Evolutionary conservation across 2,797 vertebrate genomes (phyloP).

Genomic region (Poeciliopsis gracilis): DNA sequence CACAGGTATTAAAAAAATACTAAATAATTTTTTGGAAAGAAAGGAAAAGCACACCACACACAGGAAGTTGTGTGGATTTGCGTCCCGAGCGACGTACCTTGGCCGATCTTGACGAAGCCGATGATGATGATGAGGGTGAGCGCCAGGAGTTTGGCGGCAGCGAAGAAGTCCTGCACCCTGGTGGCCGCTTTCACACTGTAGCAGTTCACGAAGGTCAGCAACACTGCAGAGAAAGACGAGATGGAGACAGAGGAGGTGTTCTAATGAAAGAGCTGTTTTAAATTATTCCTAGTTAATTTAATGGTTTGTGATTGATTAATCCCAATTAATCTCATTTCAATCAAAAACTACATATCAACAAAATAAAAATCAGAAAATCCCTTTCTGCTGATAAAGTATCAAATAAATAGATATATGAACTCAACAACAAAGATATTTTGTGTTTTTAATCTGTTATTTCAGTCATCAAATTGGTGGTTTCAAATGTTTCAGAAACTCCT

Average conservation of each 20-base stretch:
- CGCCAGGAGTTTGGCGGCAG: conserved; percentile 91
- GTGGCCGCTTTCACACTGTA: conserved; percentile 97
- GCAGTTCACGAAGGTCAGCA: conserved; percentile 94
- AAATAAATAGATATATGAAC: too few species aligned
- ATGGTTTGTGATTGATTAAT: too few species aligned
- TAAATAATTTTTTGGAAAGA: background rate
- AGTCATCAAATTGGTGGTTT: too few species aligned
- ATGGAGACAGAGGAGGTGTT: background rate
- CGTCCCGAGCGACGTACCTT: conserved; percentile 56
- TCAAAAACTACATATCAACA: background rate
- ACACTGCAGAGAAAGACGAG: conserved; percentile 74
- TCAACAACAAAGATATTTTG: background rate
- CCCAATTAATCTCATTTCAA: too few species aligned
- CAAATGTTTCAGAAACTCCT: background rate
- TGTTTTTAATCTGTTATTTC: background rate
- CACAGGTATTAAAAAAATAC: background rate
- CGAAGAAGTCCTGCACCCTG: conserved; percentile 94
- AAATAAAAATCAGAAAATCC: background rate
- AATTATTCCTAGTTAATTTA: background rate
- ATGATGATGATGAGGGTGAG: conserved; percentile 92
- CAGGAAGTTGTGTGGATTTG: background rate
- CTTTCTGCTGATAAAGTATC: background rate
- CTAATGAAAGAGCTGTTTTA: background rate
- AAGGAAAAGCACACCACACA: background rate
- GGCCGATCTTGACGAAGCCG: conserved; percentile 85